Base-by-base conservation (phyloP, 2,797 vertebrate genomes). In the Acridotheres tristis region DNA sequence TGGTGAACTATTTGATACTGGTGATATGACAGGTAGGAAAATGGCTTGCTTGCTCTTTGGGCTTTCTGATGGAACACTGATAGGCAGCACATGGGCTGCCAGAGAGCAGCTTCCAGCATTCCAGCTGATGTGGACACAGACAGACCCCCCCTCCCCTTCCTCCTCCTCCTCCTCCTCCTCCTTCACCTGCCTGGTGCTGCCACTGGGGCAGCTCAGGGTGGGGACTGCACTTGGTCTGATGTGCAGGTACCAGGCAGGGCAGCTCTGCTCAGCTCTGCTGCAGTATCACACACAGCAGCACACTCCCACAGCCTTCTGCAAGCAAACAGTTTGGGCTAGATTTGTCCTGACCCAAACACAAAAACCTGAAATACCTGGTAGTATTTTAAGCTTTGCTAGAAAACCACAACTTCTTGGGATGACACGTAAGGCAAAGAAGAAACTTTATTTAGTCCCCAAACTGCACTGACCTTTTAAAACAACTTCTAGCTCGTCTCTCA, bases 401-500 rank as follows among this genome's bases (percentile, higher is more conserved):
- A 88, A 94, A 68, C 77, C 54, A 34, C 89, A 85, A 74, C 87
- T 90, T 54, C 67, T 45, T 66, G 66, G 61, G 42, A n/a, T 75
- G 55, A 78, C 48, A 47, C 4, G 12, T 21, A 51, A 58, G 65
- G 51, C 76, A 82, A 68, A 74, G 88, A 51, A 93, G 74, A 97
- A 97, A 84, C 85, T 86, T 91, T 71, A 93, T 89, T 80, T 67
- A 84, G 85, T 78, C 63, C 89, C 80, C 53, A 95, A 86, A 94
- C 50, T 63, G 68, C 78, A 97, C 97, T 97, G 96, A 99, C 99
- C 99, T 99, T 99, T 99, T 75, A 99, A 96, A 96, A 99, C 96
- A 71, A 99, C 98, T 97, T 99, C 99, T 85, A 99, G 96, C 79
- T 99, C 98, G 25, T 99, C 99, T 94, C 99, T 98, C 94, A 99